Evolutionary conservation across 1,140 invertebrate genomes (phyloP).

Genomic region (Sinella curviseta): DNA sequence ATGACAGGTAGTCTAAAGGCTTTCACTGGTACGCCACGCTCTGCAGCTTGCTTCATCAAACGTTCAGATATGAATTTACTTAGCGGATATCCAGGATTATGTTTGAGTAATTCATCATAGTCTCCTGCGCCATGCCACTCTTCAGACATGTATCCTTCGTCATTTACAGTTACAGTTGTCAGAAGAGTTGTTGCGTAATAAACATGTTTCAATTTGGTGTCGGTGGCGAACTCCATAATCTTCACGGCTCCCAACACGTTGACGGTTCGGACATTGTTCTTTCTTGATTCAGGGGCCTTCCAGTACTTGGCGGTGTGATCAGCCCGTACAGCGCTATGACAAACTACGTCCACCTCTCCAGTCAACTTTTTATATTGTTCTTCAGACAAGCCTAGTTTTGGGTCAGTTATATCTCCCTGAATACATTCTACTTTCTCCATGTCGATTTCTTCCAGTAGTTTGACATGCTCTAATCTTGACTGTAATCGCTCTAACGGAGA

Average conservation of each 20-base stretch:
- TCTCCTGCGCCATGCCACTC: background rate
- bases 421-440: conserved; percentile 21
- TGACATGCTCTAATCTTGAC: background rate
- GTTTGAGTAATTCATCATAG: background rate
- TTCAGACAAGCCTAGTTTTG: background rate
- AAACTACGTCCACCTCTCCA: background rate
- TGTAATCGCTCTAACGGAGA: background rate
- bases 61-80: background rate
- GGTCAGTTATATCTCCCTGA: background rate
- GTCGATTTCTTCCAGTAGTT: background rate
- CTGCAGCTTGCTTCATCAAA: background rate
- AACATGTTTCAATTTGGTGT: background rate
- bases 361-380: background rate
- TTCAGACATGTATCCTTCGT: background rate
- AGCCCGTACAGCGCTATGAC: background rate
- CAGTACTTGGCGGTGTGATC: background rate
- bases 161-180: background rate
- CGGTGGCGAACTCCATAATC: conserved; percentile 1
- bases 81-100: background rate
- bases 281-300: background rate
- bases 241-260: background rate
- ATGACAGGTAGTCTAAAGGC: conserved; percentile 10
- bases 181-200: conserved; percentile 1
- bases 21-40: conserved; percentile 3
- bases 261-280: background rate